Base-by-base conservation (phyloP, 1,140 invertebrate genomes). In the Oncopodura yosiiana region DNA sequence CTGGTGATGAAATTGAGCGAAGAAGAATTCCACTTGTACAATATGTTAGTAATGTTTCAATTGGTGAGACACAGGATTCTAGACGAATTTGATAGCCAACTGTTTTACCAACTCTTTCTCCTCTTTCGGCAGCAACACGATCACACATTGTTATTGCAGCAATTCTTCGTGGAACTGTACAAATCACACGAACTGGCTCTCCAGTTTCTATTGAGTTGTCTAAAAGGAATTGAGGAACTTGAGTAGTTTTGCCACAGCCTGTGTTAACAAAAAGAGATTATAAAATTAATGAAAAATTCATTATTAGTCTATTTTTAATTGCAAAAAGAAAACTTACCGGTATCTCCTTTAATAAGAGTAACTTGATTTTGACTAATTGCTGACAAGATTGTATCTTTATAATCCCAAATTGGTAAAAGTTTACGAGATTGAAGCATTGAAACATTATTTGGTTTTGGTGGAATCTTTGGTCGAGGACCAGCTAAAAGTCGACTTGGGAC, bases 71-170 rank as follows among this genome's bases (percentile, higher is more conserved):
- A 23, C 38, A 68, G 64, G 81, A 85, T 68, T 93, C 89, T 49
- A 94, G 70, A 38, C 90, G 77, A 61, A 98, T 93, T 69, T 97
- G 91, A 71, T 96, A 98, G 9, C 94, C 94, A 19, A 95, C 82
- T 1, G 85, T 87, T 59, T 83, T 78, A 0, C 93, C 93, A 46
- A 94, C 73, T 59, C 78, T 77, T 70, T 96, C 92, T 53, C 82
- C 82, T 23, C 93, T 76, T 70, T 98, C 93, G 11, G 65, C 56
- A 54, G 83, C 73, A 71, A 66, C 77, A 75, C 92, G 69, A 73
- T 88, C 77, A 61, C 84, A 83, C 1, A 95, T 82, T 24, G 86
- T 81, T 2, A 95, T 79, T 0, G 93, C 91, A 2, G 92, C 86
- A 19, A 99, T 80, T 59, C 94, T 75, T 37, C 92, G 76, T 0